Percentiles rank a stretch among this genome's conserved stretches.
Conservation (phyloP, 2,888 invertebrate genomes). For the Agrotis clavis region DNA sequence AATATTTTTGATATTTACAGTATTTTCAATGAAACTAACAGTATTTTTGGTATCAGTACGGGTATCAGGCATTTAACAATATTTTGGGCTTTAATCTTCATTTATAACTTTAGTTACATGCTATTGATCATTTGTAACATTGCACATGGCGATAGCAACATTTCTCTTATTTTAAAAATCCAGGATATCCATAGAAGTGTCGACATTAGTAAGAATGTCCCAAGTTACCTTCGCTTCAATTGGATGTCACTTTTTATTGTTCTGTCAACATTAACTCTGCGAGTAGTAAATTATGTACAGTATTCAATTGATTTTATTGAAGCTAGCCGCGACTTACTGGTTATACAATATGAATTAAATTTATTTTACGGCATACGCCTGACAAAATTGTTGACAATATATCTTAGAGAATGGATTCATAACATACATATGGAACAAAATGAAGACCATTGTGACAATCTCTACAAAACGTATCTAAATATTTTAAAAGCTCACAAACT, state of each 20-base stretch:
- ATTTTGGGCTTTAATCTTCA: no score
- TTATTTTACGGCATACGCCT: constrained; percentile 16
- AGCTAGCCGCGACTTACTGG: not conserved
- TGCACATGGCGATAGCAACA: not conserved
- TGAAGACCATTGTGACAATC: constrained; percentile 2
- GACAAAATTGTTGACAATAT: not conserved
- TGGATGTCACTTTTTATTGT: not conserved
- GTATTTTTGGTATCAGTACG: no score
- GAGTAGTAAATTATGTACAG: no score
- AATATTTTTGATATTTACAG: not conserved
- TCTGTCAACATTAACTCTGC: not conserved
- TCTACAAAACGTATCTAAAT: constrained; percentile 1
- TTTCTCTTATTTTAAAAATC: constrained; percentile 13
- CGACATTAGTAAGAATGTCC: not conserved
- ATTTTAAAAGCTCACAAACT: constrained; percentile 13
- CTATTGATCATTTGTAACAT: constrained; percentile 7
- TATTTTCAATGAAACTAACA: not conserved
- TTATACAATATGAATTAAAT: constrained; percentile 6
- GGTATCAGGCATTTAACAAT: no score
- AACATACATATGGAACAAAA: not conserved
- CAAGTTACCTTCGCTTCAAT: not conserved
- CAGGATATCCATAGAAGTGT: constrained; percentile 22
- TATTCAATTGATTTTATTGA: not conserved
- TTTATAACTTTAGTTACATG: not conserved
- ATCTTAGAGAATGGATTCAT: not conserved